Percentiles rank a stretch among this genome's conserved stretches.
Evolutionary conservation across 2,113 vertebrate genomes (phyloP).

Genomic region (Toxotes chatareus): DNA sequence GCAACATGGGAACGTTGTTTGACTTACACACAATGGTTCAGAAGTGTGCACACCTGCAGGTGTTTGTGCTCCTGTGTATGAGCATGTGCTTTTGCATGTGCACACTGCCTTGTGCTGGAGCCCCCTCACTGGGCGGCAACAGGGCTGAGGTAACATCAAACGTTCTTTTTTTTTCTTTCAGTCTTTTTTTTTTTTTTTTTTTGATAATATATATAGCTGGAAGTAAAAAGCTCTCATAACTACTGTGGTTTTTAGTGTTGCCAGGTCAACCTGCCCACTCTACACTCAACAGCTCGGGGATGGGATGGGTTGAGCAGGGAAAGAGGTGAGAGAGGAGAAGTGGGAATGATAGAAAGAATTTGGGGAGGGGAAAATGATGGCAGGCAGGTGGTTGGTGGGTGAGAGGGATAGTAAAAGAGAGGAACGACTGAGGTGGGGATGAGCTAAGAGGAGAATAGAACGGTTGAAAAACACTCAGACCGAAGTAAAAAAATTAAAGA

Average conservation of each 20-base stretch:
- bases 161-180: conserved; percentile 28
- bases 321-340: conserved; percentile 65
- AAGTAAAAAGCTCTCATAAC: conserved; percentile 76
- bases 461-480: conserved; percentile 21
- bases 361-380: conserved; percentile 28
- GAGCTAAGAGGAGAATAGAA: conserved; percentile 3
- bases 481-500: neutral
- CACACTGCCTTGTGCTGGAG: conserved; percentile 46
- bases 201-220: conserved; percentile 68
- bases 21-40: neutral
- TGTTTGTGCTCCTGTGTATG: conserved; percentile 38
- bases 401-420: conserved; percentile 7
- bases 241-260: conserved; percentile 70
- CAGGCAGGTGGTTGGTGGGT: conserved; percentile 17
- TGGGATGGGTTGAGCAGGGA: conserved; percentile 68
- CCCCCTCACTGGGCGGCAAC: conserved; percentile 74
- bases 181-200: conserved; percentile 25
- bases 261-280: conserved; percentile 80
- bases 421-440: conserved; percentile 1
- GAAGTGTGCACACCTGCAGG: conserved; percentile 42
- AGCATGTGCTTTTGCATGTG: conserved; percentile 55
- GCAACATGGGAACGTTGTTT: conserved; percentile 10
- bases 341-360: conserved; percentile 56
- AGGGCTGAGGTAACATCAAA: conserved; percentile 72
- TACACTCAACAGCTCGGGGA: conserved; percentile 66